Conservation (phyloP, 1,140 invertebrate species). For the Zaprionus capensis region DNA sequence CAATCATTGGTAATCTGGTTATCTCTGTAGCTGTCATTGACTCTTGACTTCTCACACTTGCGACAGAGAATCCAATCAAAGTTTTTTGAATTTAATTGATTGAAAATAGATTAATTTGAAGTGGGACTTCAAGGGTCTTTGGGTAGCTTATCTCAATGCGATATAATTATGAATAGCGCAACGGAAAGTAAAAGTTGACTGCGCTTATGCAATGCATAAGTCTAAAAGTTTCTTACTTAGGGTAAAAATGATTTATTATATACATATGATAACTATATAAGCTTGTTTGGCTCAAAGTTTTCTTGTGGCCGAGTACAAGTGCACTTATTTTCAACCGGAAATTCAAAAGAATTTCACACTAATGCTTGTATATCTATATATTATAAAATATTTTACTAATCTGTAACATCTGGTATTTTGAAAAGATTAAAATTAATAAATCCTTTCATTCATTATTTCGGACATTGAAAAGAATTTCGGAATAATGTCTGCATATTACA, state of each 20-base stretch:
- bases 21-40: constrained; percentile 19
- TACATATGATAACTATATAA: not conserved
- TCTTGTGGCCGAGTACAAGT: not conserved
- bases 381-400: too few relatives aligned
- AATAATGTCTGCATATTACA: not conserved
- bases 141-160: constrained; percentile 14
- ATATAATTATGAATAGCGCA: not conserved
- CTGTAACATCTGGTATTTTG: too few relatives aligned
- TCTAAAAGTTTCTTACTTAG: not conserved
- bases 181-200: not conserved
- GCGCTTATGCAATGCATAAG: too few relatives aligned
- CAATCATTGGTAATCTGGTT: not conserved
- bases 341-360: not conserved
- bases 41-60: not conserved
- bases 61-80: constrained; percentile 1
- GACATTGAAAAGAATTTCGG: not conserved
- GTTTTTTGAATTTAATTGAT: constrained; percentile 31
- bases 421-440: not conserved
- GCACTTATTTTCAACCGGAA: not conserved
- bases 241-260: not conserved
- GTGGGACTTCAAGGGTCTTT: not conserved
- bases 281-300: not conserved
- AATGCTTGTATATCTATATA: too few relatives aligned
- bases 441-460: not conserved
- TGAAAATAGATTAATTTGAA: constrained; percentile 11